Conservation (phyloP, 2,113 vertebrate species). For the Petroica traversi region DNA sequence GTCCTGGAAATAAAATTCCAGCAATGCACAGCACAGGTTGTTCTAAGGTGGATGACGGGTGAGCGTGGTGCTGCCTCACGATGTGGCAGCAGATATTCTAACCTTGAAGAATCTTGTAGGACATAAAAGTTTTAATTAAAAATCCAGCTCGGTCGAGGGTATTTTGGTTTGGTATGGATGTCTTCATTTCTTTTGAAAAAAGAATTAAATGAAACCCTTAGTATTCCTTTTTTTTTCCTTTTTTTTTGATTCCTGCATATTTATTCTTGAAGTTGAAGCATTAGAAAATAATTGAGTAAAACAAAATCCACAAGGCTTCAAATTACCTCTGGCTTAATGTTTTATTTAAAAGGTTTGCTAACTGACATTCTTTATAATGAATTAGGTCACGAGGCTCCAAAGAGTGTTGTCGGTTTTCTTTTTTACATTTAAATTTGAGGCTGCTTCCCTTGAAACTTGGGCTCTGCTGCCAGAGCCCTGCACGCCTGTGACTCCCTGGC, state of each 20-base stretch:
- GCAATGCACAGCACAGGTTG: not conserved
- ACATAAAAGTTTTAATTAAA: slow-evolving; percentile 43
- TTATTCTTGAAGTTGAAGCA: slow-evolving; percentile 62
- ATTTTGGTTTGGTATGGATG: slow-evolving; percentile 13
- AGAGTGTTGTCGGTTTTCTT: slow-evolving; percentile 26
- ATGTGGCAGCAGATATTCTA: not conserved
- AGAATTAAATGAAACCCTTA: slow-evolving; percentile 40
- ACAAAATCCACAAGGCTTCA: slow-evolving; percentile 71
- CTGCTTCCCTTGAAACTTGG: slow-evolving; percentile 22
- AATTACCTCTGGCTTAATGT: slow-evolving; percentile 70
- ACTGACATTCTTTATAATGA: slow-evolving; percentile 57
- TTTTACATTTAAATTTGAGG: slow-evolving; percentile 45
- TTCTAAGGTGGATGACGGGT: not conserved
- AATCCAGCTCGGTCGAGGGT: not conserved
- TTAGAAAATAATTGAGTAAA: slow-evolving; percentile 72
- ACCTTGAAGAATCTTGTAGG: slow-evolving; percentile 49
- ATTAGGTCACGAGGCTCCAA: slow-evolving; percentile 39
- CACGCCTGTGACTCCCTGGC: not conserved
- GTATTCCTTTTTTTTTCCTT: not conserved
- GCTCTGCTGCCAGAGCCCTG: not conserved
- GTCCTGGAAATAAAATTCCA: not conserved
- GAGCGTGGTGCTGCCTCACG: not conserved
- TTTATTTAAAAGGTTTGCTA: slow-evolving; percentile 70
- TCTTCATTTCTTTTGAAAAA: slow-evolving; percentile 46
- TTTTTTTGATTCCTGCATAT: slow-evolving; percentile 40